Conservation (phyloP, 2,113 vertebrate species). For the Corydoras maculifer region DNA sequence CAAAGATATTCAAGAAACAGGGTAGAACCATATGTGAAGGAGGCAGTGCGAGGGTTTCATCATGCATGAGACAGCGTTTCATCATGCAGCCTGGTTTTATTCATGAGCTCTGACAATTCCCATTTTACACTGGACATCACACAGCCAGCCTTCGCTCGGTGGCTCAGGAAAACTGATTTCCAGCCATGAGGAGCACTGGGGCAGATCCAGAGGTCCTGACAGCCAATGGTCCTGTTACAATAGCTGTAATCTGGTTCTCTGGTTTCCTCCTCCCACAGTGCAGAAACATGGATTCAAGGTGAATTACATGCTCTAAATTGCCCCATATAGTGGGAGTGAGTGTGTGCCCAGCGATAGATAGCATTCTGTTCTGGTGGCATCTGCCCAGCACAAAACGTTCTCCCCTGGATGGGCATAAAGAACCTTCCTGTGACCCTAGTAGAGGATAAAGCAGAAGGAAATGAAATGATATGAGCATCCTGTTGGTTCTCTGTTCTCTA, state of each 20-base stretch:
- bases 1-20: neutral
- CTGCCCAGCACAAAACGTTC: too few species aligned
- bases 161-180: conserved; percentile 26
- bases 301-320: too few species aligned
- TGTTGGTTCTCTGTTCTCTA: too few species aligned
- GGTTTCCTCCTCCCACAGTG: too few species aligned
- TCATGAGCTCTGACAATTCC: conserved; percentile 9
- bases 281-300: too few species aligned
- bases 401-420: too few species aligned
- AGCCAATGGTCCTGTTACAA: conserved; percentile 18
- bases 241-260: conserved; percentile 8
- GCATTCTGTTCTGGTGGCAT: too few species aligned
- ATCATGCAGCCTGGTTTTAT: conserved; percentile 15
- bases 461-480: too few species aligned
- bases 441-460: too few species aligned
- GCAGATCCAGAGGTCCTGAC: conserved; percentile 16
- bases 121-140: conserved; percentile 11
- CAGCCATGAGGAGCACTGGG: conserved; percentile 11
- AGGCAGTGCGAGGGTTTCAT: conserved; percentile 14
- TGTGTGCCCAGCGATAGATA: too few species aligned
- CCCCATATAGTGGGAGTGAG: too few species aligned
- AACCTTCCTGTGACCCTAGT: too few species aligned
- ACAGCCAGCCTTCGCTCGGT: neutral
- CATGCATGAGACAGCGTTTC: conserved; percentile 7
- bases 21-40: neutral